Evolutionary conservation across 2,113 vertebrate genomes (phyloP).

Genomic region (Phocoena sinus): DNA sequence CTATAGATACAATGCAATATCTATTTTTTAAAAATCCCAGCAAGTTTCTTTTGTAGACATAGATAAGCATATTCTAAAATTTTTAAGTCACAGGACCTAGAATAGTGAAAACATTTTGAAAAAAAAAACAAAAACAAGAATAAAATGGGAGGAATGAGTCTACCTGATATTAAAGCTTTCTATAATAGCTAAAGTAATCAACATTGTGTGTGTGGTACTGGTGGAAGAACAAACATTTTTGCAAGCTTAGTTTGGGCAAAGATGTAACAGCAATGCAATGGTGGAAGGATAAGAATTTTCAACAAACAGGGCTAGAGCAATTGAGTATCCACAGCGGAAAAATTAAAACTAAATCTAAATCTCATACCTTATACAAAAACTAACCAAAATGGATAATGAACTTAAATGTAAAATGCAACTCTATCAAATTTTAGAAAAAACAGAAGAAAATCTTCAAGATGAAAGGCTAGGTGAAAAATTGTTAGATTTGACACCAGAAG

Average conservation of each 20-base stretch:
- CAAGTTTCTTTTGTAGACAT: not conserved
- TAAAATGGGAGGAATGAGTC: not conserved
- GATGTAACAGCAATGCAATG: not conserved
- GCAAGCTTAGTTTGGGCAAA: not conserved
- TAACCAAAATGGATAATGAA: not conserved
- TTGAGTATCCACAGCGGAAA: not conserved
- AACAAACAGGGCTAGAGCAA: not conserved
- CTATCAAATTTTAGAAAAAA: not conserved
- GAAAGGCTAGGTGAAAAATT: not conserved
- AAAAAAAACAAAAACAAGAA: not conserved
- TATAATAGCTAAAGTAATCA: not conserved
- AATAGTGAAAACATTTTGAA: not conserved
- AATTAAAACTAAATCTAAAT: not conserved
- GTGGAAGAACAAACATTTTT: not conserved
- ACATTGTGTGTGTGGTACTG: not conserved
- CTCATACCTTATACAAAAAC: not conserved
- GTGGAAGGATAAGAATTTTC: not conserved
- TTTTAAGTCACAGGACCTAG: not conserved
- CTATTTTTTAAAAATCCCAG: not conserved
- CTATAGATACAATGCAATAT: not conserved
- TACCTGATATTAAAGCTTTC: not conserved
- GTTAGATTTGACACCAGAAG: not conserved
- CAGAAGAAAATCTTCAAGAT: not conserved
- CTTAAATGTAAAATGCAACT: not conserved
- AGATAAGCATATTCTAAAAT: not conserved